Evolutionary conservation across 2,888 invertebrate genomes (phyloP).

Genomic region (Aphidoletes aphidimyza): DNA sequence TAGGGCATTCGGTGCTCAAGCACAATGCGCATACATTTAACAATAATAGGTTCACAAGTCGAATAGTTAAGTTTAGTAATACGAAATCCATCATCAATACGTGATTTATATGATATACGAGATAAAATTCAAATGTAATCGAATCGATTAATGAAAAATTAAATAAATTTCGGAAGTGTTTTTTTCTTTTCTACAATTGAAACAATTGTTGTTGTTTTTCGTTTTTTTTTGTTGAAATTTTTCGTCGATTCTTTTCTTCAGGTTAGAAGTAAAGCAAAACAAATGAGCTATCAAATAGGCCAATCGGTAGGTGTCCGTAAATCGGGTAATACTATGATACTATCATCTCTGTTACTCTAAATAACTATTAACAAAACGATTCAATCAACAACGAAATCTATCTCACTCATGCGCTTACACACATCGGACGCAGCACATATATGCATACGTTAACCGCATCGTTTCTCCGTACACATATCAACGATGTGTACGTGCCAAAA

Average conservation of each 20-base stretch:
- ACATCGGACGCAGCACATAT: neutral
- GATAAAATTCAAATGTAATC: neutral
- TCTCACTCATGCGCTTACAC: neutral
- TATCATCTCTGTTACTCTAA: slow-evolving; percentile 2
- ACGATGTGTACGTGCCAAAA: neutral
- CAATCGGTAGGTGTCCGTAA: slow-evolving; percentile 5
- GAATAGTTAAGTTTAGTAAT: neutral
- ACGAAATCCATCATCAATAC: neutral
- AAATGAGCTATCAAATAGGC: neutral
- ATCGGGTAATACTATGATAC: slow-evolving; percentile 39
- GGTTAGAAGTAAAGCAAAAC: neutral
- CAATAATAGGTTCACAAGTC: neutral
- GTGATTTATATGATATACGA: too few species aligned
- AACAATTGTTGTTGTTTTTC: too few species aligned
- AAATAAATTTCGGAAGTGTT: neutral
- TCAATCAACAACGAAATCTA: neutral
- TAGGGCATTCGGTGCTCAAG: neutral
- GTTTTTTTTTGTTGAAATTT: too few species aligned
- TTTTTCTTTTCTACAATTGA: neutral
- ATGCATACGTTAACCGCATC: slow-evolving; percentile 21
- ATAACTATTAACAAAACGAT: neutral
- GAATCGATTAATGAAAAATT: neutral
- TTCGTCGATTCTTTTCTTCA: too few species aligned
- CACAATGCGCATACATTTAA: neutral
- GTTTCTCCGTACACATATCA: neutral